A percentile compares a stretch with the other conserved stretches of the same genome.
Conservation (phyloP, 2,113 vertebrate species). For the Malurus cyaneus region DNA sequence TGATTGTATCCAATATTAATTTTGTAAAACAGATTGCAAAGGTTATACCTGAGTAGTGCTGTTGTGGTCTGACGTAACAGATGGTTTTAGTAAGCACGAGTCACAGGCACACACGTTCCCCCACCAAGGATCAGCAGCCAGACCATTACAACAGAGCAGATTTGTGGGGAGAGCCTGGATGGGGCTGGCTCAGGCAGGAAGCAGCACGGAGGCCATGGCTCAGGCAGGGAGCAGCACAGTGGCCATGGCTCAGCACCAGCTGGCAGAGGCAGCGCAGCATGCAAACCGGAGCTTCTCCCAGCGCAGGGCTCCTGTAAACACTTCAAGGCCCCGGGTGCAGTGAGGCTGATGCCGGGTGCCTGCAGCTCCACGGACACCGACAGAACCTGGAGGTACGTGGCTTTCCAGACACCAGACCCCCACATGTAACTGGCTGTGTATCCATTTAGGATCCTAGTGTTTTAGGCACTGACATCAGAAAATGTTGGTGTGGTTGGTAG, state of each 20-base stretch:
- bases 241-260: not conserved
- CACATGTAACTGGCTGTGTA: not conserved
- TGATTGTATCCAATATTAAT: constrained; percentile 66
- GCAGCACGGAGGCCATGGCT: not conserved
- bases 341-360: not conserved
- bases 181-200: not conserved
- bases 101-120: not conserved
- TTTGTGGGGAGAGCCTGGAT: not conserved
- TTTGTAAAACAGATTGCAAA: constrained; percentile 53
- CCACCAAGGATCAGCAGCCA: not conserved
- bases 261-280: not conserved
- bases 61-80: constrained; percentile 29
- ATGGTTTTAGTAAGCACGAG: not conserved
- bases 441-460: not conserved
- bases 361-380: not conserved
- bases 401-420: not conserved
- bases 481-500: not conserved
- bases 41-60: constrained; percentile 20
- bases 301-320: fast-evolving
- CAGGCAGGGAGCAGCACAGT: not conserved
- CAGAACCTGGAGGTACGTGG: not conserved
- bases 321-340: fast-evolving
- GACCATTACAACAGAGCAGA: not conserved
- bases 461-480: not conserved
- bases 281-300: not conserved